Percentiles rank a stretch among this genome's conserved stretches.
Evolutionary conservation across 2,797 vertebrate species (phyloP).

Genomic region (Sebastes minor): DNA sequence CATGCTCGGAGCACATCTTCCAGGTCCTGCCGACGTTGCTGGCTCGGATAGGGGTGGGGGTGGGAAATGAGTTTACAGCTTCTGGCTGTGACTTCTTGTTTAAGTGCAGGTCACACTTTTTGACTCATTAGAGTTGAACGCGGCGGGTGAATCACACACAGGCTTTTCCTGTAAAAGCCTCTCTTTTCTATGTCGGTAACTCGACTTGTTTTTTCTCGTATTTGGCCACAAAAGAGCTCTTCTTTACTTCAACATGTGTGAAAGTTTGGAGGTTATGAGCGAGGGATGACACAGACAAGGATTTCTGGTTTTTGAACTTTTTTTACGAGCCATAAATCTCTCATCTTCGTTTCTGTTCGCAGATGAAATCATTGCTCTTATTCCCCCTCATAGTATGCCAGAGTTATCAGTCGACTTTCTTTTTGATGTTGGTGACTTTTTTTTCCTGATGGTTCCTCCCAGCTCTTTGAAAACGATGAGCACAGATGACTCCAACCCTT

Average conservation of each 20-base stretch:
- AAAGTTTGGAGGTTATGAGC: constrained; percentile 69
- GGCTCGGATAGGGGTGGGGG: constrained; percentile 56
- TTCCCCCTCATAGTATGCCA: constrained; percentile 69
- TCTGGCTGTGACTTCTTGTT: constrained; percentile 79
- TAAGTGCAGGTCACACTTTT: constrained; percentile 82
- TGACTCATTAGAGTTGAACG: constrained; percentile 80
- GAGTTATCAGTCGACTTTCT: constrained; percentile 70
- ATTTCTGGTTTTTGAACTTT: constrained; percentile 80
- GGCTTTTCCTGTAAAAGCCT: constrained; percentile 76
- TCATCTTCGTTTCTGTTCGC: constrained; percentile 66
- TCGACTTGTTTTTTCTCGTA: constrained; percentile 59
- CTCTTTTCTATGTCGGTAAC: constrained; percentile 60
- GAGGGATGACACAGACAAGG: constrained; percentile 72
- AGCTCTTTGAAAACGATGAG: constrained; percentile 76
- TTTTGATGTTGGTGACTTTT: constrained; percentile 72
- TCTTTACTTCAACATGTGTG: constrained; percentile 67
- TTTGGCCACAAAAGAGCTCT: constrained; percentile 61
- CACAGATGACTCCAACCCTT: constrained; percentile 76
- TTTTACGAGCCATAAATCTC: constrained; percentile 76
- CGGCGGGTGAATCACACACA: constrained; percentile 69
- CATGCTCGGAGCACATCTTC: constrained; percentile 83
- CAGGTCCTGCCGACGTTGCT: constrained; percentile 81
- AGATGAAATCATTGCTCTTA: constrained; percentile 72
- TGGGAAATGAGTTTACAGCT: constrained; percentile 83
- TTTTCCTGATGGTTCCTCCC: constrained; percentile 57